A percentile compares a stretch with the other conserved stretches of the same genome.
phyloP scores from a whole-genome alignment of 2,888 invertebrate genomes.

The Cyclophora albipunctata region DNA sequence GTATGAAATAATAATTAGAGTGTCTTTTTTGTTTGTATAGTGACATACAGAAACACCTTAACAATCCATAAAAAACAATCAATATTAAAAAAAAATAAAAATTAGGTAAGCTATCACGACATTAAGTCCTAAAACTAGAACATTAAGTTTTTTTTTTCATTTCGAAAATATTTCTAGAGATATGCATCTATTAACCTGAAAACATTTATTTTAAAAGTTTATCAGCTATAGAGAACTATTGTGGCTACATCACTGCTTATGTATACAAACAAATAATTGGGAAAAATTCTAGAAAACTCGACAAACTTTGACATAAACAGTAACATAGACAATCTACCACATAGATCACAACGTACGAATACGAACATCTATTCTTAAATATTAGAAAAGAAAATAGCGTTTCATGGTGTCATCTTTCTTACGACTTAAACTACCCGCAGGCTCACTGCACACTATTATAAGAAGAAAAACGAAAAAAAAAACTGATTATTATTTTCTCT shows the following conservation, averaged over 20 bases:
- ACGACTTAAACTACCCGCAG: constrained; percentile 28
- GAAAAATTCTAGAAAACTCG: constrained; percentile 1
- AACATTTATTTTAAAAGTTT: constrained; percentile 47
- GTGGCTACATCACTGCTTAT: constrained; percentile 56
- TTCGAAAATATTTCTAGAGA: constrained; percentile 71
- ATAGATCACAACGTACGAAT: constrained; percentile 52
- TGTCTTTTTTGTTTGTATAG: constrained; percentile 6
- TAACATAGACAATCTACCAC: constrained; percentile 42
- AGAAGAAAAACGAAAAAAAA: constrained; percentile 58
- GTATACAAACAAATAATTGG: constrained; percentile 2
- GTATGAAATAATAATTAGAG: constrained; percentile 8
- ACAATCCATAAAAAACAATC: constrained; percentile 34
- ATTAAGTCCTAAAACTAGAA: constrained; percentile 59
- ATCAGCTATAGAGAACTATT: constrained; percentile 55
- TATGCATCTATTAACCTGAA: constrained; percentile 73
- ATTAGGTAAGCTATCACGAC: constrained; percentile 62
- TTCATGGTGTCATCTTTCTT: constrained; percentile 35
- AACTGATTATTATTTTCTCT: constrained; percentile 60
- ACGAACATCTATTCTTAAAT: constrained; percentile 52
- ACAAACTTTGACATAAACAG: constrained; percentile 35
- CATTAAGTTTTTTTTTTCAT: constrained; percentile 57
- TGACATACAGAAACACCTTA: constrained; percentile 22
- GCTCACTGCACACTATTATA: constrained; percentile 33
- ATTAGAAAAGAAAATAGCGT: constrained; percentile 38
- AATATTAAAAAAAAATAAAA: constrained; percentile 22